A percentile compares a stretch with the other conserved stretches of the same genome.
Evolutionary conservation across 2,888 invertebrate species (phyloP).

Genomic region (Mesorhabditis spiculigera): DNA sequence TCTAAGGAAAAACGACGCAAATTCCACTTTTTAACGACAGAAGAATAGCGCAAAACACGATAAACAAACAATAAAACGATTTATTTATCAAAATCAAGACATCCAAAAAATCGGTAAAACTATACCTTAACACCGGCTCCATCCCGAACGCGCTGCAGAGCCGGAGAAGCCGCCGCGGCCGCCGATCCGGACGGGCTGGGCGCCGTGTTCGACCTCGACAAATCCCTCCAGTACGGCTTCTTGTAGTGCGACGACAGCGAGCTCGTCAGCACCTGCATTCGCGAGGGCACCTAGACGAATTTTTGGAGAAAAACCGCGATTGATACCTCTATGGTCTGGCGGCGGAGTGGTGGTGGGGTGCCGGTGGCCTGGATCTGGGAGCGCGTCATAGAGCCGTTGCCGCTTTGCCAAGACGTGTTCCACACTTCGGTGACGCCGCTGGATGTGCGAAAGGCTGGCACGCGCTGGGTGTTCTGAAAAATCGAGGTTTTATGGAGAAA

Average conservation of each 20-base stretch:
- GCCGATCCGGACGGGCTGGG: background rate
- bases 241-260: constrained; percentile 9
- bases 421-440: background rate
- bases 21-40: too few species aligned
- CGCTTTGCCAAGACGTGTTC: background rate
- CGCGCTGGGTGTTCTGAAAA: background rate
- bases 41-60: too few species aligned
- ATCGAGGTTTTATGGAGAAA: too few species aligned
- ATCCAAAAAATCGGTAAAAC: too few species aligned
- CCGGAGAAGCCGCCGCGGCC: background rate
- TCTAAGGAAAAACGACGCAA: too few species aligned
- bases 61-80: too few species aligned
- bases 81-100: too few species aligned
- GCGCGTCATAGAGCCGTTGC: background rate
- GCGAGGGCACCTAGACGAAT: too few species aligned
- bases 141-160: background rate
- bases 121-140: background rate
- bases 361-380: too few species aligned
- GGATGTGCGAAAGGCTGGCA: background rate
- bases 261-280: constrained; percentile 12
- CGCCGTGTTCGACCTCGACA: background rate
- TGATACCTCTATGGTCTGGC: constrained; percentile 5
- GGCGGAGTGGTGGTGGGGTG: constrained; percentile 9
- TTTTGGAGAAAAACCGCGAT: background rate
- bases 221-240: constrained; percentile 13